Percentiles rank a stretch among this genome's conserved stretches.
phyloP scores from a whole-genome alignment of 2,797 vertebrate genomes.

The Mus minutoides region DNA sequence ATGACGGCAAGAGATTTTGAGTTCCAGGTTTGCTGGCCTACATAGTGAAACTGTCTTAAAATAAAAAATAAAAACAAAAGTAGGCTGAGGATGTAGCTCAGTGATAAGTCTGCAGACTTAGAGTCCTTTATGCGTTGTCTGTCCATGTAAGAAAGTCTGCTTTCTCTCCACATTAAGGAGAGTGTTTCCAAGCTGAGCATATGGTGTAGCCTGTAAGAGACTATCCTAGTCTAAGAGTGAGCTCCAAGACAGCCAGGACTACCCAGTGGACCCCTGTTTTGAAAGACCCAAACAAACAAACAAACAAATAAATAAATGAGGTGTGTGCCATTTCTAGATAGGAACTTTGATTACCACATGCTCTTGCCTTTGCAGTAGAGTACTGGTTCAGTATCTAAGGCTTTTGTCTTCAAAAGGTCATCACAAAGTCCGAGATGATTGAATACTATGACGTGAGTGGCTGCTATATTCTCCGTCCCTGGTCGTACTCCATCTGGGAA shows the following conservation, averaged over 20 bases:
- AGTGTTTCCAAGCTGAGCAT: background rate
- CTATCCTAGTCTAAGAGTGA: background rate
- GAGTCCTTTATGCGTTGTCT: background rate
- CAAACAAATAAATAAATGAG: background rate
- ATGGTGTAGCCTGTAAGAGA: background rate
- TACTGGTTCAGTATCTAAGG: background rate
- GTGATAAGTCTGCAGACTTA: background rate
- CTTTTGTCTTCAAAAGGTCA: constrained; percentile 90
- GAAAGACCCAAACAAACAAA: background rate
- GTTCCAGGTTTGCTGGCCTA: background rate
- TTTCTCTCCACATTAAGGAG: background rate
- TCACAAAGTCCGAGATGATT: constrained; percentile 99
- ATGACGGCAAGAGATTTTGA: background rate
- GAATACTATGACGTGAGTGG: constrained; percentile 99
- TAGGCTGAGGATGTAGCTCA: background rate
- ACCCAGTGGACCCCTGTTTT: background rate
- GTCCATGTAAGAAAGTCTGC: background rate
- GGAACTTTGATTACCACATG: background rate
- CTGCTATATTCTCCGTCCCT: constrained; percentile 97
- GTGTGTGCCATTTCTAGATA: background rate
- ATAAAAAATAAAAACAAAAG: background rate
- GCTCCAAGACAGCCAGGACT: background rate
- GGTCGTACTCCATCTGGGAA: constrained; percentile 97
- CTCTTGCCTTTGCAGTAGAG: background rate
- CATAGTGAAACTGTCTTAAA: background rate